Evolutionary conservation across 1,140 invertebrate species (phyloP).

Genomic region (Hylaeus anthracinus): DNA sequence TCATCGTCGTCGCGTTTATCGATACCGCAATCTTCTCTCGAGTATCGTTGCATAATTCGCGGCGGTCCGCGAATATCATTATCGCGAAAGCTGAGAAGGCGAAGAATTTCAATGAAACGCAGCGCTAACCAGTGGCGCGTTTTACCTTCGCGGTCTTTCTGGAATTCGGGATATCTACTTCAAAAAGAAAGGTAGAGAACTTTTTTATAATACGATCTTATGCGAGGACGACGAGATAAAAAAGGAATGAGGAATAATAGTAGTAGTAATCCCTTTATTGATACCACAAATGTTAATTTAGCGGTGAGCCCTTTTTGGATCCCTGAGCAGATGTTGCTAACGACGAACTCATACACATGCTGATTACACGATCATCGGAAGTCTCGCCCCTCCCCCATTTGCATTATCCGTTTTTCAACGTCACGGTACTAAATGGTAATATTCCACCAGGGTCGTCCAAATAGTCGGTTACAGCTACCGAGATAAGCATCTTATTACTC

Average conservation of each 20-base stretch:
- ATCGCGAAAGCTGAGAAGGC: conserved; percentile 41
- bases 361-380: conserved; percentile 17
- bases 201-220: too few relatives aligned
- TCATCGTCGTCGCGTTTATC: conserved; percentile 24
- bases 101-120: conserved; percentile 39
- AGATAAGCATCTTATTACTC: conserved; percentile 41
- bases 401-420: conserved; percentile 12
- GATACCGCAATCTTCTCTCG: conserved; percentile 38
- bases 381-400: conserved; percentile 5
- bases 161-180: too few relatives aligned
- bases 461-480: conserved; percentile 30
- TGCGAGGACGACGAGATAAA: too few relatives aligned
- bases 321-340: too few relatives aligned
- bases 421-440: conserved; percentile 26
- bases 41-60: conserved; percentile 43
- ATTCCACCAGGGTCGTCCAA: conserved; percentile 21
- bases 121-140: not conserved
- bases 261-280: too few relatives aligned
- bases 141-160: too few relatives aligned
- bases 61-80: conserved; percentile 42
- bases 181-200: too few relatives aligned
- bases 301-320: too few relatives aligned
- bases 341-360: too few relatives aligned
- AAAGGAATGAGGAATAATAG: too few relatives aligned
- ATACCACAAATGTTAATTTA: too few relatives aligned